Base-by-base conservation (phyloP, 2,888 invertebrate genomes). In the Plusia festucae region DNA sequence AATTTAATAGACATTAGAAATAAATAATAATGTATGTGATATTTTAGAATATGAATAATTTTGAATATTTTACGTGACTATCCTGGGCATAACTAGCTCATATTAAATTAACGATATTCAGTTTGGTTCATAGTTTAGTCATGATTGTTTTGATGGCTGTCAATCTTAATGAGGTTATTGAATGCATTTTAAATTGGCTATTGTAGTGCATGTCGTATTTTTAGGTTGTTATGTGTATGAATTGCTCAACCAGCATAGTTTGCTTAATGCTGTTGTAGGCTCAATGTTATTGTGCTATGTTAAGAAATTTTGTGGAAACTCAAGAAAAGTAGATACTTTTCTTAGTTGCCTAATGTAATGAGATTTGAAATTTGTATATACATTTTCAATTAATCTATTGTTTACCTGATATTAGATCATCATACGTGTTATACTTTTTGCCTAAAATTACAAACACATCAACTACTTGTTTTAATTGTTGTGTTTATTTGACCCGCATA, bases 181-280 rank as follows among this genome's bases (percentile, higher is more conserved):
- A 32, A 30, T 44, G 49, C n/a, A 18, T n/a, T 22, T 9, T 46
- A 58, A 75, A 75, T 75, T 64, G 64, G 6, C 24, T 59, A 68
- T 71, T 76, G 59, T 74, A 46, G 34, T 64, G 11, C 13, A 8
- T 18, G 6, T 61, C 64, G 51, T 18, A 30, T 57, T 54, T 60
- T 55, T 55, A 44, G 60, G 27, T 51, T 52, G 9, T 44, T 15
- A 57, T 49, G n/a, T 53, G 2, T 13, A 52, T 20, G 1, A 5
- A 20, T 68, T 61, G 24, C 20, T 13, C 15, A 51, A 51, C 20
- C 15, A 4, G 34, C 34, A 34, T 34, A 30, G 30, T 30, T 30
- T 30, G 30, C 9, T 30, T 30, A 30, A 7, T 30, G 9, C 9
- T 30, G 30, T 30, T 30, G 30, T 30, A 30, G 8, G 9, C 24